phyloP scores from a whole-genome alignment of 2,888 invertebrate genomes.

The Pollenia angustigena region DNA sequence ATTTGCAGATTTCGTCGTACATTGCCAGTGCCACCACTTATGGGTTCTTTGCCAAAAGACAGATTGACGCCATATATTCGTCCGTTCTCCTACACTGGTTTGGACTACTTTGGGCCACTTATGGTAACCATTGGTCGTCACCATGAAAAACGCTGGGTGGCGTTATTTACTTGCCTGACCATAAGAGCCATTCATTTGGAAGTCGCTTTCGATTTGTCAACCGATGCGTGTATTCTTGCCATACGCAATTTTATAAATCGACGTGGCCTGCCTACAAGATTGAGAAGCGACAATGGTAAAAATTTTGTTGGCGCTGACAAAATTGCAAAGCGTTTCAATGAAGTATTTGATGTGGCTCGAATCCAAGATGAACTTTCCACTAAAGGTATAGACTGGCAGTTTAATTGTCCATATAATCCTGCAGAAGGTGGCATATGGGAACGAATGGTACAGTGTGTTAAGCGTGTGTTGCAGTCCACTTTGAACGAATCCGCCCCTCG shows the following conservation, averaged over 20 bases:
- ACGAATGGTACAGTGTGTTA: slow-evolving; percentile 41
- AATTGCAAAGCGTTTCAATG: background rate
- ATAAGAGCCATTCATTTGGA: slow-evolving; percentile 38
- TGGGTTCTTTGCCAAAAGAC: background rate
- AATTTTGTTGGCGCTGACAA: background rate
- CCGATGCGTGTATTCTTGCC: slow-evolving; percentile 37
- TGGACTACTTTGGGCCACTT: slow-evolving; percentile 10
- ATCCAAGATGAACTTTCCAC: background rate
- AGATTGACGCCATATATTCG: slow-evolving; percentile 5
- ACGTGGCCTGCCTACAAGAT: slow-evolving; percentile 11
- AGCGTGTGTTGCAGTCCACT: background rate
- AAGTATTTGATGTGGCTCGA: background rate
- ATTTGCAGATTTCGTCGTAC: too few relatives aligned
- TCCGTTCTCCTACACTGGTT: background rate
- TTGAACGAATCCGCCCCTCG: slow-evolving; percentile 23
- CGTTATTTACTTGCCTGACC: slow-evolving; percentile 19
- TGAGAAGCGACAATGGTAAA: slow-evolving; percentile 33
- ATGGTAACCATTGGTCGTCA: background rate
- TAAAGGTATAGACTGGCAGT: background rate
- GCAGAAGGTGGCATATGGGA: slow-evolving; percentile 40
- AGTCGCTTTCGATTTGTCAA: slow-evolving; percentile 34
- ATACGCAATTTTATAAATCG: slow-evolving; percentile 48
- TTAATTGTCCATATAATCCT: too few relatives aligned
- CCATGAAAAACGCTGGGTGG: slow-evolving; percentile 16
- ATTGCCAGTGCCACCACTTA: background rate